Evolutionary conservation across 2,113 vertebrate genomes (phyloP).

Genomic region (Cyprinus carpio): DNA sequence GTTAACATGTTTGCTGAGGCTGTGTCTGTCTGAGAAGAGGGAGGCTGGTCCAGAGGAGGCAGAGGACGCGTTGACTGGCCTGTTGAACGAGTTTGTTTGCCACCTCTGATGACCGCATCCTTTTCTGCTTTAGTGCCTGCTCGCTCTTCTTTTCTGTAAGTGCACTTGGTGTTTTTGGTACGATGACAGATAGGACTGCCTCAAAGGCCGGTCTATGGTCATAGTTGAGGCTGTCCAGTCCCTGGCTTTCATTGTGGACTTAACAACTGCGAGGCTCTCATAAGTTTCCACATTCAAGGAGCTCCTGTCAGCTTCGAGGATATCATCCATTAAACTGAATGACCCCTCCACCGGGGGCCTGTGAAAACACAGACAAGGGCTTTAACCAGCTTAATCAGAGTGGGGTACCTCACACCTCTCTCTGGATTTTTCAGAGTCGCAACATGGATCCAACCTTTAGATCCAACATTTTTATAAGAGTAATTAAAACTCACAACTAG

Average conservation of each 20-base stretch:
- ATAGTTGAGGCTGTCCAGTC: conserved; percentile 42
- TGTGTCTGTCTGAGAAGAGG: no score
- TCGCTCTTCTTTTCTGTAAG: background rate
- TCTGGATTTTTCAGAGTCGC: conserved; percentile 18
- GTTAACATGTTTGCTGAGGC: no score
- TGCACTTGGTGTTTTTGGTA: background rate
- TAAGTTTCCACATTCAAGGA: conserved; percentile 41
- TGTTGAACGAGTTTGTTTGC: no score
- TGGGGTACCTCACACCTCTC: conserved; percentile 34
- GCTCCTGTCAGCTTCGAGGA: conserved; percentile 35
- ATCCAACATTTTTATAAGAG: background rate
- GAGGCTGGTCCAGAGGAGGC: no score
- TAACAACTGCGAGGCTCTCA: no score
- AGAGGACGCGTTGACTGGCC: no score
- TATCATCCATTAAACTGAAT: no score
- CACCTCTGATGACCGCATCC: no score
- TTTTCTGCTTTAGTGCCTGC: no score
- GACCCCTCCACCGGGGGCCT: no score
- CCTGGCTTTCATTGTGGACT: conserved; percentile 22
- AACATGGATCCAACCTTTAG: conserved; percentile 20
- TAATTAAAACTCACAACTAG: no score
- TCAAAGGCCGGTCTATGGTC: conserved; percentile 27
- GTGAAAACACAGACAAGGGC: conserved; percentile 21
- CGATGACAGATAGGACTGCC: conserved; percentile 35
- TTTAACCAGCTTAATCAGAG: conserved; percentile 24